Evolutionary conservation across 2,888 invertebrate genomes (phyloP), one percentile per base, ranked within the genome.

Genomic region (Ethmia dodecea): DNA sequence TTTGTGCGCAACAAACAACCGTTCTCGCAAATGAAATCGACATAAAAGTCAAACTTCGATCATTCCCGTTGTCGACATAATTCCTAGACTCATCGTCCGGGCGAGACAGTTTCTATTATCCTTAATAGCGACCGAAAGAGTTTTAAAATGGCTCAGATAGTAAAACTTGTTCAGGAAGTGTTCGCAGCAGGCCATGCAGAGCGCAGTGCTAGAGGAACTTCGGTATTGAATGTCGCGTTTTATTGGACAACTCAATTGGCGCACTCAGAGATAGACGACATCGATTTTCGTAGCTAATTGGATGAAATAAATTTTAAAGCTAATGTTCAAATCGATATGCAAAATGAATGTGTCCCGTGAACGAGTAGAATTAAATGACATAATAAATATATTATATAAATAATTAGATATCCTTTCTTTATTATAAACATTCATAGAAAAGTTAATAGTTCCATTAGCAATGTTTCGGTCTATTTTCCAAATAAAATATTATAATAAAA

Each of bases 51-150:
- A 60, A 80, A 81, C 67, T 84, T 80, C 55, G 76, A 79, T 77
- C 73, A 77, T 80, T 80, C 66, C 62, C 55, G 57, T 55, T 55
- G 61, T 62, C 59, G 60, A 76, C 70, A 81, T 80, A 77, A 81
- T 74, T 75, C 71, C 65, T 75, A 62, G 75, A 74, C 69, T 72
- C 72, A 71, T 74, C 70, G 73, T 70, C 64, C 57, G 52, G 69
- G 60, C 75, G 69, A 76, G 75, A 78, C 76, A 67, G 63, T 78
- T 83, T 75, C 81, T 75, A 78, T 84, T 84, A 83, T 83, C 81
- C 77, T 70, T 81, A 81, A 83, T 81, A 77, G 80, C 71, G 63
- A 71, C 71, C 69, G 74, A 76, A 67, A 78, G 77, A 83, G 80
- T 83, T 84, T 81, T 80, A 81, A 81, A 84, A 79, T 70, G 73